Evolutionary conservation across 2,888 invertebrate species (phyloP).

Genomic region (Andricus curvator): DNA sequence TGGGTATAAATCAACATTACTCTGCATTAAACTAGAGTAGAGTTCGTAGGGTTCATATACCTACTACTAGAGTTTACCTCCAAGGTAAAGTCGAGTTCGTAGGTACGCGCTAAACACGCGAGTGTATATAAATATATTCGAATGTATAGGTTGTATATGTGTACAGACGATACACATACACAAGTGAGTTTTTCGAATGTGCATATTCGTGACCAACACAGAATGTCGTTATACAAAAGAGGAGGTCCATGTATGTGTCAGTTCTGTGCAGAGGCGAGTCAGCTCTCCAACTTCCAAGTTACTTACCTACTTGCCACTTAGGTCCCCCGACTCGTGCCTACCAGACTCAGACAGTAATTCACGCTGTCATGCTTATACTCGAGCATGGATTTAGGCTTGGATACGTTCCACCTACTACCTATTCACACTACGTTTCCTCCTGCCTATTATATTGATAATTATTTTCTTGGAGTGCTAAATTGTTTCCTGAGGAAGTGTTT

Average conservation of each 20-base stretch:
- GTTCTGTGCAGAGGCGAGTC: conserved; percentile 53
- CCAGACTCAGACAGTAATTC: conserved; percentile 56
- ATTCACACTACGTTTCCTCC: neutral
- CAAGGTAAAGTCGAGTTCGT: conserved; percentile 71
- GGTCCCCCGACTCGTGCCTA: conserved; percentile 60
- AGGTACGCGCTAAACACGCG: conserved; percentile 55
- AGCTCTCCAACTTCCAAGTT: conserved; percentile 70
- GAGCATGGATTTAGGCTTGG: conserved; percentile 48
- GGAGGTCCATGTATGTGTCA: conserved; percentile 51
- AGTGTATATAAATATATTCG: neutral
- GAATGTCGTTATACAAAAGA: conserved; percentile 46
- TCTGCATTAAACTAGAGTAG: conserved; percentile 76
- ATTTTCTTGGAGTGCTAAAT: neutral
- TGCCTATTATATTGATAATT: neutral
- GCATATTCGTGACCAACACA: conserved; percentile 52
- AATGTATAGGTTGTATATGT: conserved; percentile 1
- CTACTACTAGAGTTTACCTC: conserved; percentile 71
- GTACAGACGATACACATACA: neutral
- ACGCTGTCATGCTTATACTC: conserved; percentile 55
- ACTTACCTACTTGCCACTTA: conserved; percentile 75
- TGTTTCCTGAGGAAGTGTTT: neutral
- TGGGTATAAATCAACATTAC: conserved; percentile 76
- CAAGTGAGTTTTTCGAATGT: conserved; percentile 42
- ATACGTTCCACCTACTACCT: neutral
- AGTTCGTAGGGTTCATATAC: conserved; percentile 69